Percentiles rank a stretch among this genome's conserved stretches.
These are phyloP conservation scores for Siniperca obscura DNA, from an alignment of 2,797 vertebrate genomes.

Conservation along the genomic window DNA sequence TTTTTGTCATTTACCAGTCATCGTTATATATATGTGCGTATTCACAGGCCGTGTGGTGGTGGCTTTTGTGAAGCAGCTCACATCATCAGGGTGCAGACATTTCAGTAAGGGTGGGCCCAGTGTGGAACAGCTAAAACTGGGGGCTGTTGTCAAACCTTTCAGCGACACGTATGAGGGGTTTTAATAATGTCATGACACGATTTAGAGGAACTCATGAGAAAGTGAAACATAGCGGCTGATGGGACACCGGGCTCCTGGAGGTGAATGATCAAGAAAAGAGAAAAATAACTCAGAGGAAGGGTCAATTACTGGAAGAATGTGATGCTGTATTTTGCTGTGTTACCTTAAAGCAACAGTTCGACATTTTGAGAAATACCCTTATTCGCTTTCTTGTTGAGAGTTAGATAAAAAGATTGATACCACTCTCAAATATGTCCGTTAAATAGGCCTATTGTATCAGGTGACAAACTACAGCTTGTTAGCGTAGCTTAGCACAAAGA, in stretches of 20 bases:
- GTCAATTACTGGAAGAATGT: not conserved
- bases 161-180: not conserved
- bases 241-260: not conserved
- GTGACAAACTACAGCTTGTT: not conserved
- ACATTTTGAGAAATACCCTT: not conserved
- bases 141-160: too few species aligned
- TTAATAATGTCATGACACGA: not conserved
- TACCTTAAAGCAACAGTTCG: not conserved
- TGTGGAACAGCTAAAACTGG: not conserved
- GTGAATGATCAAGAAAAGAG: not conserved
- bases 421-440: too few species aligned
- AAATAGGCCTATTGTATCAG: too few species aligned
- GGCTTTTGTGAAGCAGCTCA: not conserved
- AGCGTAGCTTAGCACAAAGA: not conserved
- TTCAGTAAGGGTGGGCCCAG: not conserved
- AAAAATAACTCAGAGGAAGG: not conserved
- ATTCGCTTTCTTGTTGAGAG: not conserved
- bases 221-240: not conserved
- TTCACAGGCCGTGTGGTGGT: not conserved
- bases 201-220: slow-evolving; percentile 5
- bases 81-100: not conserved
- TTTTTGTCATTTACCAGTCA: slow-evolving; percentile 24
- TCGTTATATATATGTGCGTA: not conserved
- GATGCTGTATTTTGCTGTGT: not conserved
- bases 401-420: not conserved